Conservation (phyloP, 64 coral and sea anemone genomes). For the Anthopleura sola region DNA sequence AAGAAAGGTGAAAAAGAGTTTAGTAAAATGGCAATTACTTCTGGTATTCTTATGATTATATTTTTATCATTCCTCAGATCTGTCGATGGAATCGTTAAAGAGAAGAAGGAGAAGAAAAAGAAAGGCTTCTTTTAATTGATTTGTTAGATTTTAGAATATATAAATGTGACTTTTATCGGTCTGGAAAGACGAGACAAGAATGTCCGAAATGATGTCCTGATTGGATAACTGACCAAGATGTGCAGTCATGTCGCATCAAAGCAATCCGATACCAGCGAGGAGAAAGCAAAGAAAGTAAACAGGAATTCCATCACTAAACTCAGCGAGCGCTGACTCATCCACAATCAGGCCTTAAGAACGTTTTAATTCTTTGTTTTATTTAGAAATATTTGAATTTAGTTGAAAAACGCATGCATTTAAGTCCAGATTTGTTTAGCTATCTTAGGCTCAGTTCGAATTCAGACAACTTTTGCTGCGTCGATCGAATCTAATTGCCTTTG, state of each 20-base stretch:
- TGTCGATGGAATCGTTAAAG: conserved; percentile 57
- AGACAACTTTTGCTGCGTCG: too few relatives aligned
- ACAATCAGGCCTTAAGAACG: background rate
- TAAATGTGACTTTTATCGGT: background rate
- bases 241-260: background rate
- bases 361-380: background rate
- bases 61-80: conserved; percentile 35
- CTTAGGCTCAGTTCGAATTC: too few relatives aligned
- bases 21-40: background rate
- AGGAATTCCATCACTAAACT: background rate
- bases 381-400: too few relatives aligned
- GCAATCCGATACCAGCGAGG: background rate
- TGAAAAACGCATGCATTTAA: too few relatives aligned
- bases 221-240: background rate
- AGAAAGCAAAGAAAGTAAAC: background rate
- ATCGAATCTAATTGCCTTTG: too few relatives aligned
- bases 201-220: background rate
- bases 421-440: too few relatives aligned
- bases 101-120: conserved; percentile 68
- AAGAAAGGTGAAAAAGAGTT: too few relatives aligned
- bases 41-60: background rate
- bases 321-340: background rate
- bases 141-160: conserved; percentile 19
- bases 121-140: conserved; percentile 67
- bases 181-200: background rate